These are phyloP conservation scores for Habroteleia sp. DNA, from an alignment of 2,888 invertebrate species.

Conservation along the genomic window DNA sequence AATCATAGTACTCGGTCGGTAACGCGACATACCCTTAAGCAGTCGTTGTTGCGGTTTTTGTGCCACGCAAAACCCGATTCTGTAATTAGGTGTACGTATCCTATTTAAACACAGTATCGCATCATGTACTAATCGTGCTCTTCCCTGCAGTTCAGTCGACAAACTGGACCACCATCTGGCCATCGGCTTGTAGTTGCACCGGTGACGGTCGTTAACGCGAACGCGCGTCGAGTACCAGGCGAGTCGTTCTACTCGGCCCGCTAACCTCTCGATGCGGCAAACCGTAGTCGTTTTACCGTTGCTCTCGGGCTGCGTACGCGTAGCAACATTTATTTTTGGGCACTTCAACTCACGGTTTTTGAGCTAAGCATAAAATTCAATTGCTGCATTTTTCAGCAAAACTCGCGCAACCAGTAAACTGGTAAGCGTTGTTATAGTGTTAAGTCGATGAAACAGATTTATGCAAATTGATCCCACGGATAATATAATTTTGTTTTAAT, in stretches of 20 bases:
- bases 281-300: constrained; percentile 69
- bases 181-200: constrained; percentile 62
- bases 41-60: constrained; percentile 42
- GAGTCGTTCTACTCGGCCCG: constrained; percentile 62
- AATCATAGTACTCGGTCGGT: constrained; percentile 6
- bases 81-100: constrained; percentile 73
- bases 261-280: constrained; percentile 67
- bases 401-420: no score
- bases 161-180: constrained; percentile 65
- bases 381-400: neutral
- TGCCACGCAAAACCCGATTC: constrained; percentile 48
- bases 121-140: constrained; percentile 49
- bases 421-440: no score
- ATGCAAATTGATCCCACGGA: no score
- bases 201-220: constrained; percentile 73
- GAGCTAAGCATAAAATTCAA: constrained; percentile 1
- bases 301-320: constrained; percentile 42
- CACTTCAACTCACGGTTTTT: constrained; percentile 23
- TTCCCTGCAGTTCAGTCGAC: constrained; percentile 36
- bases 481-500: no score
- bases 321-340: constrained; percentile 28
- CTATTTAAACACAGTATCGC: constrained; percentile 62
- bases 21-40: constrained; percentile 9
- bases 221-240: constrained; percentile 67
- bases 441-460: no score